A percentile compares a stretch with the other conserved stretches of the same genome.
These are phyloP conservation scores for Poecilia wingei DNA, from an alignment of 2,797 vertebrate genomes.

Conservation along the genomic window DNA sequence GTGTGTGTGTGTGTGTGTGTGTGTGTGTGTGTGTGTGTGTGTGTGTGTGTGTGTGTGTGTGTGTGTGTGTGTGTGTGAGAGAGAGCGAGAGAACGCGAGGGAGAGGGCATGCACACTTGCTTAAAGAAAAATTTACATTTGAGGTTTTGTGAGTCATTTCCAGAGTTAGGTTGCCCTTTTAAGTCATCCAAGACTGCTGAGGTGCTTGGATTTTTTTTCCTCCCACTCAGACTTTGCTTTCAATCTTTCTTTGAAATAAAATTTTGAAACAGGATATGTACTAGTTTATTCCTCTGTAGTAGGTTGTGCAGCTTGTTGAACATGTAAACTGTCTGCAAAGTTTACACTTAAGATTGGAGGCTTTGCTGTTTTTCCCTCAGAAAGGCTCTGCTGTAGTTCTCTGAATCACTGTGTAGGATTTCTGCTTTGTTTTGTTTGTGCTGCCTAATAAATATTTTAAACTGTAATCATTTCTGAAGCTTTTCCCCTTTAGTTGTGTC, in stretches of 20 bases:
- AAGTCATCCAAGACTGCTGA: slow-evolving; percentile 29
- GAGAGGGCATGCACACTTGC: background rate
- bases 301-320: background rate
- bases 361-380: background rate
- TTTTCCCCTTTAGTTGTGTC: background rate
- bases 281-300: background rate
- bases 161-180: slow-evolving; percentile 34
- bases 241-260: slow-evolving; percentile 2
- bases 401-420: background rate
- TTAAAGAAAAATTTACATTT: slow-evolving; percentile 31
- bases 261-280: background rate
- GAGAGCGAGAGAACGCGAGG: background rate
- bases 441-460: background rate
- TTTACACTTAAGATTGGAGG: background rate
- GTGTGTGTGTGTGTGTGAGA: slow-evolving; percentile 8
- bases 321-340: slow-evolving; percentile 2
- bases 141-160: slow-evolving; percentile 58
- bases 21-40: slow-evolving; percentile 1
- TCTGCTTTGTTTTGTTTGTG: background rate
- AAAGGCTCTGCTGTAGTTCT: background rate
- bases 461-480: background rate
- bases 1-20: slow-evolving; percentile 10
- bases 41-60: background rate
- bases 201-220: slow-evolving; percentile 11
- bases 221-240: slow-evolving; percentile 10